A percentile compares a stretch with the other conserved stretches of the same genome.
Evolutionary conservation across 2,888 invertebrate genomes (phyloP).

Genomic region (Aricia artaxerxes): DNA sequence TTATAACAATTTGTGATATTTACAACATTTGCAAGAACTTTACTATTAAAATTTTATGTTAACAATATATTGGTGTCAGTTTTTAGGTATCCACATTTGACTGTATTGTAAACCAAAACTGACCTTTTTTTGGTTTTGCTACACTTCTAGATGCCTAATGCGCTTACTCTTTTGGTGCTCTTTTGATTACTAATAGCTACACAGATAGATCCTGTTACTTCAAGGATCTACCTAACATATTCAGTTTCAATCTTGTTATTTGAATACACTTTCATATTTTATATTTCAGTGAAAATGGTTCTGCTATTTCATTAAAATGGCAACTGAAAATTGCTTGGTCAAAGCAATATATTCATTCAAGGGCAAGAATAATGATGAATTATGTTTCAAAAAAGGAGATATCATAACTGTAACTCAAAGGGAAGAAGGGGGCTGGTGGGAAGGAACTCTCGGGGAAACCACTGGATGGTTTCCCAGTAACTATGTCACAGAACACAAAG

Average conservation of each 20-base stretch:
- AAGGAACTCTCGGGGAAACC: constrained; percentile 96
- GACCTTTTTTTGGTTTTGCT: constrained; percentile 15
- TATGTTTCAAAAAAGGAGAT: constrained; percentile 97
- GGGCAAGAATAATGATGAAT: constrained; percentile 98
- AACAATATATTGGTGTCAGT: neutral
- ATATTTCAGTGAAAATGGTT: constrained; percentile 58
- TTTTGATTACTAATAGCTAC: neutral
- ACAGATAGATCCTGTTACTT: neutral
- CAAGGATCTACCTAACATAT: neutral
- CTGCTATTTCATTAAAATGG: constrained; percentile 69
- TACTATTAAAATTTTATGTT: neutral
- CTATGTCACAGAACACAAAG: constrained; percentile 95
- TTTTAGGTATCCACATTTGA: neutral
- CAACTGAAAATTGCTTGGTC: constrained; percentile 85
- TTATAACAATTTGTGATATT: constrained; percentile 28
- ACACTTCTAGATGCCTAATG: neutral
- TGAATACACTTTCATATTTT: constrained; percentile 29
- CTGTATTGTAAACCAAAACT: neutral
- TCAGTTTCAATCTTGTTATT: neutral
- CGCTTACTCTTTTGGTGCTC: neutral
- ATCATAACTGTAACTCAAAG: constrained; percentile 97
- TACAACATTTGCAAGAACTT: neutral
- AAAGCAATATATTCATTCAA: constrained; percentile 96
- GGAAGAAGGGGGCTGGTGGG: constrained; percentile 99
- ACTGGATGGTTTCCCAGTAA: constrained; percentile 99